Evolutionary conservation across 2,797 vertebrate genomes (phyloP).

Genomic region (Melanotaenia trifasciata): DNA sequence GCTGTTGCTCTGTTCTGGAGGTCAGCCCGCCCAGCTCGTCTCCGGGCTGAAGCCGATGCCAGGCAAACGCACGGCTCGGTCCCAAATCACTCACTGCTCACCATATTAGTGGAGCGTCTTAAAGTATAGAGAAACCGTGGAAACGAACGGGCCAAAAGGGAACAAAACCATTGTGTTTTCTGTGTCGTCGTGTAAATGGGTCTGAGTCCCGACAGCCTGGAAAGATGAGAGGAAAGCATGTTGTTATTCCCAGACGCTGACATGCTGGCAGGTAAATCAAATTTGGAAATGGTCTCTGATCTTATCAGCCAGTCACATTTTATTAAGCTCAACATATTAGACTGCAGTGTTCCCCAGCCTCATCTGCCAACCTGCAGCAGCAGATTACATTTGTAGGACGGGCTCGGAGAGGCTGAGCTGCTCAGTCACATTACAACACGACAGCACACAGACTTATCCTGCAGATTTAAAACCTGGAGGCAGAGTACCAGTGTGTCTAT

Average conservation of each 20-base stretch:
- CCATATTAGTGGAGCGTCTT: background rate
- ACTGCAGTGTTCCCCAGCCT: slow-evolving; percentile 11
- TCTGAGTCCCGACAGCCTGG: no score
- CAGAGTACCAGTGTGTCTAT: slow-evolving; percentile 63
- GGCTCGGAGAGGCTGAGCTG: slow-evolving; percentile 38
- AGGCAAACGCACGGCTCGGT: background rate
- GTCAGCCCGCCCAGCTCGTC: slow-evolving; percentile 58
- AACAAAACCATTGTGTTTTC: no score
- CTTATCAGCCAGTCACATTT: slow-evolving; percentile 12
- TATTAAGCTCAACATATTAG: slow-evolving; percentile 15
- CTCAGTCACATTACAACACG: slow-evolving; percentile 41
- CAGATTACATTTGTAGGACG: slow-evolving; percentile 54
- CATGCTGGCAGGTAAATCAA: slow-evolving; percentile 9
- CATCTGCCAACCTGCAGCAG: slow-evolving; percentile 19
- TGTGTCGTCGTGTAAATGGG: no score
- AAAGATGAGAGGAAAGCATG: no score
- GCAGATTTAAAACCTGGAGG: slow-evolving; percentile 66
- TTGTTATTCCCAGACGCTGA: background rate
- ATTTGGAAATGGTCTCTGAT: slow-evolving; percentile 10
- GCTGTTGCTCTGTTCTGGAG: slow-evolving; percentile 31
- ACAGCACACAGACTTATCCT: slow-evolving; percentile 62
- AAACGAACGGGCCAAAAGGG: no score
- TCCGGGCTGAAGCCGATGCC: slow-evolving; percentile 18
- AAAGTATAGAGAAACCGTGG: no score
- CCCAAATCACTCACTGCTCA: background rate